Evolutionary conservation across 35 echinoderm and acorn worm species (phyloP), one percentile per base, ranked within the genome.

Genomic region (Apostichopus californicus): DNA sequence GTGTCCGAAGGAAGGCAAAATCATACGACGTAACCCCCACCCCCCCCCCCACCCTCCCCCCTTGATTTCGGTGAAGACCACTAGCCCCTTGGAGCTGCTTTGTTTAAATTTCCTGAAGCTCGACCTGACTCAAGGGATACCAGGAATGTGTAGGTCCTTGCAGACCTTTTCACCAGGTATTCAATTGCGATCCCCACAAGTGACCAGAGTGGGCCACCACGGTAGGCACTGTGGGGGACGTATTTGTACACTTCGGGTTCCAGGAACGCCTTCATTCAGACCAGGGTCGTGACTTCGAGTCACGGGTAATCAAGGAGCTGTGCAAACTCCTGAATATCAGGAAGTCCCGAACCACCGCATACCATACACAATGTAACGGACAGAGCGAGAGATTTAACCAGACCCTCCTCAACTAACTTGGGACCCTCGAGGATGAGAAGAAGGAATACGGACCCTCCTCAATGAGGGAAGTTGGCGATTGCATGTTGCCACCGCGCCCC

Each of bases 361-460:
- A 60, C 11, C 58, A 60, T 60, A 7, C 58, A 1, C 87, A 93
- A 13, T 92, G 80, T 11, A 96, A 95, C 18, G 94, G 94, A 5
- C 78, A 90, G n/a, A 73, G 70, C 54, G 90, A 95, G 90, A 8
- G 94, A 12, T 95, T 95, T 63, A 95, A 93, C 87, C 85, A 90
- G 84, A 95, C 78, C 3, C 78, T 95, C 11, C 77, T 90, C 15
- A 71, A 85, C 20, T 56, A 86, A 79, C 77, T 95, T 53, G 86
- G 84, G 13, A 95, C 86, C 9, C 34, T 92, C 52, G 84, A 72
- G 11, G 86, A 89, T 10, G 57, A 93, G 55, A 73, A 95, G 57
- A 93, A 90, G 57, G 53, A 81, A 3, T 8, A 91, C 17, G 87
- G 92, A 34, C 28, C 28, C 28, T 34, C 28, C 28, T 34, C 28